phyloP scores from a whole-genome alignment of 2,888 invertebrate species.

The Melangyna quadrimaculata region DNA sequence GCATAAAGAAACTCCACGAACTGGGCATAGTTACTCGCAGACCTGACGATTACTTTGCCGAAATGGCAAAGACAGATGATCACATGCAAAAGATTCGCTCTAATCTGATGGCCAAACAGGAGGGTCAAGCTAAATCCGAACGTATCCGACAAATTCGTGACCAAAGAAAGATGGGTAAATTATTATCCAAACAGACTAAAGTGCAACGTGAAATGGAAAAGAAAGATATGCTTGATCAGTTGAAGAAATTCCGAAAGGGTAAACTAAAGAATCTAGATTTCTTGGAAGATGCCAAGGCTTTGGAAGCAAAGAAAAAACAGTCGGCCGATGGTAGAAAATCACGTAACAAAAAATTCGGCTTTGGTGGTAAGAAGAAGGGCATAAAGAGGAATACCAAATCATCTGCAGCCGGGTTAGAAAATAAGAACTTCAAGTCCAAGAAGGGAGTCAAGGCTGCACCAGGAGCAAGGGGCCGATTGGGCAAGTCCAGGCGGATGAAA shows the following conservation, averaged over 20 bases:
- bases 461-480: conserved; percentile 82
- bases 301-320: conserved; percentile 78
- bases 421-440: conserved; percentile 73
- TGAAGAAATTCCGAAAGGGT: conserved; percentile 96
- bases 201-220: conserved; percentile 94
- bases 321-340: conserved; percentile 83
- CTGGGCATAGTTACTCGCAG: conserved; percentile 89
- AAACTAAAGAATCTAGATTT: conserved; percentile 90
- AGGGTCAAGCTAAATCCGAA: conserved; percentile 92
- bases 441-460: conserved; percentile 75
- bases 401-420: conserved; percentile 82
- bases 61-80: conserved; percentile 98
- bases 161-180: conserved; percentile 95
- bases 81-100: conserved; percentile 98
- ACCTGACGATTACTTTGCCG: conserved; percentile 98
- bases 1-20: conserved; percentile 88
- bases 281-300: conserved; percentile 85
- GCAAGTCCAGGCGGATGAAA: conserved; percentile 82
- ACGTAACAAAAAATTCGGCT: conserved; percentile 94
- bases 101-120: conserved; percentile 91
- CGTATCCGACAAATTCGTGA: conserved; percentile 94
- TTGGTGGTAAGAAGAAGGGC: conserved; percentile 97
- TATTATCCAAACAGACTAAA: conserved; percentile 91
- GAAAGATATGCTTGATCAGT: conserved; percentile 93
- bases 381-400: conserved; percentile 92